Evolutionary conservation across 2,113 vertebrate genomes (phyloP), one percentile per base, ranked within the genome.

Genomic region (Nansenia antarctica): DNA sequence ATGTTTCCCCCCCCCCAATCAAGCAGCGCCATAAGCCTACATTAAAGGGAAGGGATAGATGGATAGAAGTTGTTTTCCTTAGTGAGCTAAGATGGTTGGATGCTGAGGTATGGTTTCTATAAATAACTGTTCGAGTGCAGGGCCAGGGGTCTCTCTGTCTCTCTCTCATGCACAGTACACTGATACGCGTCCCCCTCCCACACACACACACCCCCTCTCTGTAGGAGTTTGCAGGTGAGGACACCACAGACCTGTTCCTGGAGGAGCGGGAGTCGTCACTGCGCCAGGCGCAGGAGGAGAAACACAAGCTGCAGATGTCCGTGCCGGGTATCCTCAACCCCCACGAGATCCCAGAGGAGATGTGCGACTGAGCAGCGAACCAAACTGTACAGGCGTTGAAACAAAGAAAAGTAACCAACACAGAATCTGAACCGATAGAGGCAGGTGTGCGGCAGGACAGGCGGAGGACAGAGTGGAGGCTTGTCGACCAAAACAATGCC

Each of bases 271-370:
- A 99, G 90, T 94, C 96, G 37, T 96, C 98, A 27, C 94, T 99
- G 70, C 94, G 98, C 59, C 98, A 99, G 91, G 96, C 98, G 75
- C 96, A 99, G 85, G 98, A 99, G 84, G 98, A 99, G 86, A 99
- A 99, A 89, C 97, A 98, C 91, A 99, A 98, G 93, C 94, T 98
- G 89, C 97, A 99, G 89, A 96, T 99, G 96, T 99, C 97, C 29
- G 98, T 99, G 70, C 98, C 98, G 49, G 98, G 98, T 86, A 99
- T 99, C 90, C 94, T 99, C 76, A 99, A 99, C 92, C 97, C 97
- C 86, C 96, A 99, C 72, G 97, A 99, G 90, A 99, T 99, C 92
- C 98, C 97, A 0, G 98, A 99, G 94, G 98, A 99, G 92, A 99
- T 99, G 97, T 99, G 96, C 71, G 97, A 99, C 93, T 99, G 95